Conservation (phyloP, 2,113 vertebrate species). For the Atrichornis clamosus region DNA sequence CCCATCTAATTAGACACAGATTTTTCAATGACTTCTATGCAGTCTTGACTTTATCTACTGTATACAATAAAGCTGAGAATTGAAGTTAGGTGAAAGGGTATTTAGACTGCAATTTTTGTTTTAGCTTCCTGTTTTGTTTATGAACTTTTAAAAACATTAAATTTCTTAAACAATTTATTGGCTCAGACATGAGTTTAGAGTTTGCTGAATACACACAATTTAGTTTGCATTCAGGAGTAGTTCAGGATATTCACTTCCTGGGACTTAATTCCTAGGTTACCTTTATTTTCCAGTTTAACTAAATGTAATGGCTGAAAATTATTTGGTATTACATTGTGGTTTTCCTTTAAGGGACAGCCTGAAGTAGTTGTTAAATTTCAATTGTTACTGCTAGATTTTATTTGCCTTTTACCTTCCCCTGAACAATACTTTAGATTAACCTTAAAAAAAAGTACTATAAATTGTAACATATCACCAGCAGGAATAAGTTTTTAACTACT, state of each 20-base stretch:
- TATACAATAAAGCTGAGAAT: background rate
- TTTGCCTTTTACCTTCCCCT: background rate
- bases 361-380: background rate
- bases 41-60: background rate
- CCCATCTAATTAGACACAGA: background rate
- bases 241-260: background rate
- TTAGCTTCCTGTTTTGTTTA: background rate
- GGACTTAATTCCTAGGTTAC: background rate
- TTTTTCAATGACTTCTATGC: background rate
- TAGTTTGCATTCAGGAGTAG: background rate
- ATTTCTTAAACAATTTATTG: background rate
- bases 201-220: background rate
- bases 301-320: background rate
- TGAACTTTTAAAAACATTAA: background rate
- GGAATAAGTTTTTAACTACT: background rate
- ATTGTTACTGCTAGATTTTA: background rate
- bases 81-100: background rate
- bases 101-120: background rate
- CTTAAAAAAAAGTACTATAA: background rate
- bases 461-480: background rate
- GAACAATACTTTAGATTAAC: background rate
- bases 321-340: background rate
- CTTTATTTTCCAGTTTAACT: background rate
- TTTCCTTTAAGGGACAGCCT: background rate
- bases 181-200: background rate